Base-by-base conservation (phyloP, 2,888 invertebrate species). In the Leptinotarsa rubiginosa region DNA sequence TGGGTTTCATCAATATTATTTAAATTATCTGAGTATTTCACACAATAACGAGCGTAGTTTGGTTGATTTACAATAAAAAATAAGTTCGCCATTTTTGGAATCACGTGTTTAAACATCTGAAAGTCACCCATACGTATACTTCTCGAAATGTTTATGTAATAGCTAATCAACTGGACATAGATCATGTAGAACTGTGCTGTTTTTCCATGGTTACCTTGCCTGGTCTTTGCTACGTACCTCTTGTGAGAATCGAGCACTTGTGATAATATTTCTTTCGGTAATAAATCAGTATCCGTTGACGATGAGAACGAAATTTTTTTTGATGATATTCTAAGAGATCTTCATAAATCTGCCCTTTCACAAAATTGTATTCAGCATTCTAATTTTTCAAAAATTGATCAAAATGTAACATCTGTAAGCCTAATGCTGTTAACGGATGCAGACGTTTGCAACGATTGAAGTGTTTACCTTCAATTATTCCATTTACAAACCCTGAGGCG, bases 11-110 rank as follows among this genome's bases (percentile, higher is more conserved):
- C 73, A 16, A 78, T 65, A 22, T 72, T 68, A 62, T 68, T 47
- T 20, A 77, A 66, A 52, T 54, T 52, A 71, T 78, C 69, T 3
- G 65, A 13, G 31, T 77, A 75, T 18, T 72, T 65, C 20, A 76
- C 73, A 50, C 72, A 65, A 67, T 69, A 80, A 59, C 77, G 74
- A 64, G 66, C 59, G 49, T 77, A 77, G 50, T 79, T 79, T 18
- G 59, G 75, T 18, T 82, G 81, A 78, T 81, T 83, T 49, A 69
- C 78, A 72, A 72, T 72, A 74, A 82, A 82, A 69, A 78, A 78
- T 72, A 80, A 78, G 22, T 68, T 73, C 20, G 69, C 74, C 20
- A 81, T 79, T 78, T 81, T 77, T 65, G 54, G 52, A n/a, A 5
- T 31, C 5, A 31, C 5, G 5, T 31, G 5, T 31, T 5, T 5